Conservation (phyloP, 2,888 invertebrate species). For the Myathropa florea region DNA sequence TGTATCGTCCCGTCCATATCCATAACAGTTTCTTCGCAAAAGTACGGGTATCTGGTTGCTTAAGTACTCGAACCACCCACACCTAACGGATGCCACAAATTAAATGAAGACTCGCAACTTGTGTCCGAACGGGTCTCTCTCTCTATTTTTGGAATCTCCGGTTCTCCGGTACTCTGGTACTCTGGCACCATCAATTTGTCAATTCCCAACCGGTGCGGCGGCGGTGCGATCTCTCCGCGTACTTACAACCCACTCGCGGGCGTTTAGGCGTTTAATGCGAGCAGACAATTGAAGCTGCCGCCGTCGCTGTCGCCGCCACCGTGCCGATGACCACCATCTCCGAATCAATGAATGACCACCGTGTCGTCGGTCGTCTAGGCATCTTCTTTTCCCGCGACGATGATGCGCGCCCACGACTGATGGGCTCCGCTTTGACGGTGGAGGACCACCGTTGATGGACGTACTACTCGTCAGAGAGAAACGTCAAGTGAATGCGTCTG, state of each 20-base stretch:
- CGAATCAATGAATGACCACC: conserved; percentile 38
- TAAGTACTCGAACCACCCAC: conserved; percentile 39
- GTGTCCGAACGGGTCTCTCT: conserved; percentile 6
- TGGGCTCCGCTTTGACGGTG: not conserved
- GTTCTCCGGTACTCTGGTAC: not conserved
- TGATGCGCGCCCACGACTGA: not conserved
- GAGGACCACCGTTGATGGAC: not conserved
- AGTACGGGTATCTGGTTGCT: conserved; percentile 27
- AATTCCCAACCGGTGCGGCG: conserved; percentile 36
- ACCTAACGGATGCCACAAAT: conserved; percentile 49
- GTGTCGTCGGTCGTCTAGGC: conserved; percentile 3
- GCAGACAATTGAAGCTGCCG: conserved; percentile 34
- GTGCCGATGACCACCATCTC: conserved; percentile 14
- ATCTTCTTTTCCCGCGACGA: conserved; percentile 3
- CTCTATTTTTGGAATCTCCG: not conserved
- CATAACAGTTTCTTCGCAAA: conserved; percentile 38
- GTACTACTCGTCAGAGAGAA: not conserved
- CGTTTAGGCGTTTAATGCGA: conserved; percentile 5
- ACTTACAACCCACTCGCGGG: conserved; percentile 37
- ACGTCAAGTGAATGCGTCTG: conserved; percentile 20
- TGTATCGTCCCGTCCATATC: not conserved
- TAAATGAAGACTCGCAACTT: conserved; percentile 22
- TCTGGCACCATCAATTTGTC: conserved; percentile 25
- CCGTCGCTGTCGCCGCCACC: not conserved
- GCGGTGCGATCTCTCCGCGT: conserved; percentile 4